These are phyloP conservation scores for Manduca sexta DNA, from an alignment of 1,140 invertebrate genomes.

Conservation along the genomic window DNA sequence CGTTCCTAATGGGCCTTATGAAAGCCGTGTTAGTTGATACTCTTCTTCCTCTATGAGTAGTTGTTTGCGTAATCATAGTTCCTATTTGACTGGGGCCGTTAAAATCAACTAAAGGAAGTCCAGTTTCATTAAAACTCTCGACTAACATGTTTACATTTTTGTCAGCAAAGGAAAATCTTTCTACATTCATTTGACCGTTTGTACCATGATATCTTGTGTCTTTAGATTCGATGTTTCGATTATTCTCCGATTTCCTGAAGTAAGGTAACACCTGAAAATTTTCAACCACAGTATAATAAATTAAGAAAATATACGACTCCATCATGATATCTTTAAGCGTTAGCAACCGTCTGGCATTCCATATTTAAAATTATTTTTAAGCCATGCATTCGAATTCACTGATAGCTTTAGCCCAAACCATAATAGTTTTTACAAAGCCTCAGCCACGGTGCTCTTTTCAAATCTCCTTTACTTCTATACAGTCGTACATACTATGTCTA, in stretches of 20 bases:
- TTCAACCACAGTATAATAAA: too few species aligned
- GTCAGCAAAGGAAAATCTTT: slow-evolving; percentile 36
- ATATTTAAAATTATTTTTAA: too few species aligned
- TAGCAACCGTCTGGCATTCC: too few species aligned
- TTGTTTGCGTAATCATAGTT: slow-evolving; percentile 75
- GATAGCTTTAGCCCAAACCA: too few species aligned
- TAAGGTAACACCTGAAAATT: slow-evolving; percentile 77
- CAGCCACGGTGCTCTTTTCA: too few species aligned
- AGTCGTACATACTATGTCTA: too few species aligned
- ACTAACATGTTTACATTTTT: slow-evolving; percentile 69
- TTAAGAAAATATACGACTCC: too few species aligned
- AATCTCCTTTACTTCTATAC: too few species aligned
- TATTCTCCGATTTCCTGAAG: slow-evolving; percentile 84
- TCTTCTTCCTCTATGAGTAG: slow-evolving; percentile 75
- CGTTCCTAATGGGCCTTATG: slow-evolving; percentile 78
- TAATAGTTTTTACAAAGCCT: too few species aligned
- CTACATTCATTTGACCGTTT: slow-evolving; percentile 74
- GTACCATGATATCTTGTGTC: slow-evolving; percentile 70
- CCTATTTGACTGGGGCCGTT: slow-evolving; percentile 74
- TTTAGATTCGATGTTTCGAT: slow-evolving; percentile 58
- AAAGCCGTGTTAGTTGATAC: slow-evolving; percentile 83
- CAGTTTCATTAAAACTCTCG: slow-evolving; percentile 75
- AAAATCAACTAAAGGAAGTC: slow-evolving; percentile 71
- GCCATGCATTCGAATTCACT: too few species aligned
- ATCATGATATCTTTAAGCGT: too few species aligned